Evolutionary conservation across 2,888 invertebrate species (phyloP).

Genomic region (Chymomyza caudatula): DNA sequence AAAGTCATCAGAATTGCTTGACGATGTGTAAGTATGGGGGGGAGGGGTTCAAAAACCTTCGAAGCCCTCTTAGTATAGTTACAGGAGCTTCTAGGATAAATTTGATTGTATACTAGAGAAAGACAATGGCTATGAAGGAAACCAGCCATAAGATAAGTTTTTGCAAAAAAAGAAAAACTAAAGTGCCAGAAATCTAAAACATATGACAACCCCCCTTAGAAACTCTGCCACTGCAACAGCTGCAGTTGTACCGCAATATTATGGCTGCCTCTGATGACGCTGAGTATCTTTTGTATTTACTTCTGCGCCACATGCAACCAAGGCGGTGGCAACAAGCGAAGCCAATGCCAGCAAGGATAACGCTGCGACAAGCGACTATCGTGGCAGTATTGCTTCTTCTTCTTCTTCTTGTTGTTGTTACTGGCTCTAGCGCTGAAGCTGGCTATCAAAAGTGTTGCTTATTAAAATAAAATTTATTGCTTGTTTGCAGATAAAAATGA

Average conservation of each 20-base stretch:
- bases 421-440: conserved; percentile 7
- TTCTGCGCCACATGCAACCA: conserved; percentile 45
- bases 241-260: conserved; percentile 24
- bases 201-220: conserved; percentile 10
- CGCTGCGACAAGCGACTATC: not conserved
- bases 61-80: too few species aligned
- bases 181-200: too few species aligned
- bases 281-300: conserved; percentile 66
- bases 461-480: conserved; percentile 72
- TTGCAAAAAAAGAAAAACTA: too few species aligned
- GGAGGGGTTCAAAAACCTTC: too few species aligned
- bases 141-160: too few species aligned
- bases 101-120: too few species aligned
- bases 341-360: conserved; percentile 12
- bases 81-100: too few species aligned
- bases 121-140: too few species aligned
- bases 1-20: too few species aligned
- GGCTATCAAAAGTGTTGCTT: conserved; percentile 71
- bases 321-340: conserved; percentile 20
- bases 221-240: conserved; percentile 30
- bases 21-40: too few species aligned
- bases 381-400: not conserved
- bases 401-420: not conserved
- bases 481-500: conserved; percentile 70
- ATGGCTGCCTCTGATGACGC: conserved; percentile 48